These are phyloP conservation scores for Orchesella cincta DNA, from an alignment of 1,140 invertebrate genomes.

Conservation along the genomic window DNA sequence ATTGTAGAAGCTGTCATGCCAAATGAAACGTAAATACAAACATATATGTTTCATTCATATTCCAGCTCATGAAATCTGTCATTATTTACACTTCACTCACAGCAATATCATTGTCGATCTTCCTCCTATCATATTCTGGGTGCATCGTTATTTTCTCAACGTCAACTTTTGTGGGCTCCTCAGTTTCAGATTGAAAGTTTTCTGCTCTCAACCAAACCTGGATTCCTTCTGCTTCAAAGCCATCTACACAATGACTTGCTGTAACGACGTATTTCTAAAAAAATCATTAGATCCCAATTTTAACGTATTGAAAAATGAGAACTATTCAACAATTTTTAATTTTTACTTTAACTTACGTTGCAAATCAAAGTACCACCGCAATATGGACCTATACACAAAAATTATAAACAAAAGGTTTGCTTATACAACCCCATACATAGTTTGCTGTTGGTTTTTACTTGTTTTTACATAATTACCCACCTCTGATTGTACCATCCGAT, in stretches of 20 bases:
- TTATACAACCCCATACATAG: too few relatives aligned
- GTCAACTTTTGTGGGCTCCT: constrained; percentile 59
- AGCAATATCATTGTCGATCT: constrained; percentile 79
- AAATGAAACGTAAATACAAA: not conserved
- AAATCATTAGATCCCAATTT: not conserved
- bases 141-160: constrained; percentile 68
- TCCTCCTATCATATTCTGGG: constrained; percentile 66
- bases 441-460: too few relatives aligned
- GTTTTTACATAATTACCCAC: too few relatives aligned
- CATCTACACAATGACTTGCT: constrained; percentile 38
- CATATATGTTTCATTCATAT: not conserved
- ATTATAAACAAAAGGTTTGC: too few relatives aligned
- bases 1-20: too few relatives aligned
- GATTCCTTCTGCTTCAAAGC: constrained; percentile 20
- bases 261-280: constrained; percentile 5
- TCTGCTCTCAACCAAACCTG: constrained; percentile 55
- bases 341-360: not conserved
- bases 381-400: too few relatives aligned
- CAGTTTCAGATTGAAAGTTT: constrained; percentile 65
- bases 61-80: not conserved
- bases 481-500: not conserved
- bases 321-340: not conserved
- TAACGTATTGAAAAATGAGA: not conserved
- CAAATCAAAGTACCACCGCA: constrained; percentile 22
- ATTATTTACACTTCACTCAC: not conserved